Conservation (phyloP, 2,797 vertebrate species). For the Champsocephalus esox region DNA sequence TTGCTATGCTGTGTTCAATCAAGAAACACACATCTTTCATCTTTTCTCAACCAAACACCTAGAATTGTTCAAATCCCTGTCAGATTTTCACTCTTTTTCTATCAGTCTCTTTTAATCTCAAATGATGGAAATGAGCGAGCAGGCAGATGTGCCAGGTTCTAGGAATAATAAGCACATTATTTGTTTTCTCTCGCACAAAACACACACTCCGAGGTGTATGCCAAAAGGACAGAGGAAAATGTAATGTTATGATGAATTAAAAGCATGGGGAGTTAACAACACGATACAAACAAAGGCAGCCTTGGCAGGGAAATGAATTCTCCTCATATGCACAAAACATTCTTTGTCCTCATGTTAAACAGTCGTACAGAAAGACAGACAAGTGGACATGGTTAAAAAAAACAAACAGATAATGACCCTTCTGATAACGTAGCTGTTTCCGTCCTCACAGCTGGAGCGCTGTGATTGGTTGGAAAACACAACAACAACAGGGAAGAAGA, state of each 20-base stretch:
- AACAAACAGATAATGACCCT: slow-evolving; percentile 1
- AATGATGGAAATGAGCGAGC: slow-evolving; percentile 81
- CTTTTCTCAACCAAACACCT: slow-evolving; percentile 42
- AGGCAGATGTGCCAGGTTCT: slow-evolving; percentile 45
- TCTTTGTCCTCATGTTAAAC: background rate
- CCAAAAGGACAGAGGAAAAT: slow-evolving; percentile 18
- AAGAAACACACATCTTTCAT: slow-evolving; percentile 29
- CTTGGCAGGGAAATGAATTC: slow-evolving; percentile 18
- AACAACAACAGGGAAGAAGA: slow-evolving; percentile 12
- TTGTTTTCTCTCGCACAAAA: slow-evolving; percentile 61
- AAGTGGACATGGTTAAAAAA: background rate
- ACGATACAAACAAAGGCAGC: slow-evolving; percentile 17
- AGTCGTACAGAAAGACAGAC: slow-evolving; percentile 5
- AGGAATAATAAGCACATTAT: slow-evolving; percentile 77
- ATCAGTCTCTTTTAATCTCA: slow-evolving; percentile 28
- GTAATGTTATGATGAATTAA: slow-evolving; percentile 51
- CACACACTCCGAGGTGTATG: slow-evolving; percentile 55
- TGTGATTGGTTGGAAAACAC: background rate
- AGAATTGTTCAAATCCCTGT: slow-evolving; percentile 60
- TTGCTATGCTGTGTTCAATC: slow-evolving; percentile 17
- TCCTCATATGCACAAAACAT: slow-evolving; percentile 27
- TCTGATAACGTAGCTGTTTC: background rate
- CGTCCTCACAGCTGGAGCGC: slow-evolving; percentile 10
- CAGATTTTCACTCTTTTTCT: slow-evolving; percentile 55
- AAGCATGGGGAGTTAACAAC: slow-evolving; percentile 38